Conservation (phyloP, 2,113 vertebrate genomes). For the Strix aluco region DNA sequence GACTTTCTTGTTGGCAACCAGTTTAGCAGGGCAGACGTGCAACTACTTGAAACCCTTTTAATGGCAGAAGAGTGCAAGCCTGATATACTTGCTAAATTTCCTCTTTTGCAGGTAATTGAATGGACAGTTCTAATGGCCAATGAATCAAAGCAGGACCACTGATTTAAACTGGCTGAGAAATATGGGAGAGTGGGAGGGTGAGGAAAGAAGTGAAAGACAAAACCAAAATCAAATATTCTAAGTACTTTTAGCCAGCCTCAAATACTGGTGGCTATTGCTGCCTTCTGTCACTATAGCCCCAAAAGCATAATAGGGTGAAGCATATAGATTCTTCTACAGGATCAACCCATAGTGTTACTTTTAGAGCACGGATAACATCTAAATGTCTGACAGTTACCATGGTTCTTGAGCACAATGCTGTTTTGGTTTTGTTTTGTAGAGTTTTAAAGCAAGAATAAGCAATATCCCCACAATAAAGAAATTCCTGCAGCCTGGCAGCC, state of each 20-base stretch:
- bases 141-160: not conserved
- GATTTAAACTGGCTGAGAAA: not conserved
- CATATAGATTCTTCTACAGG: not conserved
- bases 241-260: not conserved
- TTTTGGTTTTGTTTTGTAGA: conserved; percentile 65
- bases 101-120: conserved; percentile 76
- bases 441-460: conserved; percentile 81
- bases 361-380: not conserved
- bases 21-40: conserved; percentile 82
- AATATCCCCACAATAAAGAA: conserved; percentile 72
- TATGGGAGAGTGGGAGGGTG: not conserved
- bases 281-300: not conserved
- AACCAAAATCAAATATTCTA: not conserved
- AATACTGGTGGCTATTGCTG: not conserved
- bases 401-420: not conserved
- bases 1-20: conserved; percentile 80
- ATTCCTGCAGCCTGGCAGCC: conserved; percentile 86
- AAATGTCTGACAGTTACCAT: not conserved
- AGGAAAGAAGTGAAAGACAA: not conserved
- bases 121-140: not conserved
- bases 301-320: not conserved
- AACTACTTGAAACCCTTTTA: conserved; percentile 78
- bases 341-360: not conserved
- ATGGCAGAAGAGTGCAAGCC: conserved; percentile 81
- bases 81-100: conserved; percentile 73